These are phyloP conservation scores for Neotoma lepida DNA, from an alignment of 2,113 vertebrate genomes.

Conservation along the genomic window DNA sequence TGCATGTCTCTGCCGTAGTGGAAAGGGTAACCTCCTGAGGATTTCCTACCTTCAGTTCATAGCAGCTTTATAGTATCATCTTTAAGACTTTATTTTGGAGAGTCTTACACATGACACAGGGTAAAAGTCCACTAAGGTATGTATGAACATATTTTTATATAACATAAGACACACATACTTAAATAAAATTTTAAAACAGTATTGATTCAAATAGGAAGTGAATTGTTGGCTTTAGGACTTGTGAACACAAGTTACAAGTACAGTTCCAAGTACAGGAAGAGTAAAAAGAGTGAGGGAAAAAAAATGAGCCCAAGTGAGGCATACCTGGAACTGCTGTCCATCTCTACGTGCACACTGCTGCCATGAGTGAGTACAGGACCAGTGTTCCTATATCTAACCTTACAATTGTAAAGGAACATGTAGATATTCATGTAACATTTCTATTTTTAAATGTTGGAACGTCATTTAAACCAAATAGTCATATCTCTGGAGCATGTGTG, in stretches of 20 bases:
- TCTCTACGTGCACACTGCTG: background rate
- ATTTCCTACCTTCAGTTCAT: background rate
- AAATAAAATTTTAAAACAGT: background rate
- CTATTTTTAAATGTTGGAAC: background rate
- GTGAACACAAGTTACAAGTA: background rate
- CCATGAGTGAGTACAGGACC: background rate
- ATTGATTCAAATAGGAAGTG: background rate
- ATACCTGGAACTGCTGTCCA: background rate
- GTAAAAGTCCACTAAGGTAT: background rate
- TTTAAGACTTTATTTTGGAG: background rate
- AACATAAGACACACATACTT: background rate
- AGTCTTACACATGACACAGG: background rate
- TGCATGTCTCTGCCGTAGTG: background rate
- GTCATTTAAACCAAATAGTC: background rate
- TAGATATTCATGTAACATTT: background rate
- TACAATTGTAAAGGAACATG: background rate
- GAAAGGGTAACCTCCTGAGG: background rate
- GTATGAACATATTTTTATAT: constrained; percentile 5
- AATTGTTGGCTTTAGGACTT: background rate
- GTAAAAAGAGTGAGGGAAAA: background rate
- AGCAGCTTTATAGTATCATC: background rate
- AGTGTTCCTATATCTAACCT: background rate
- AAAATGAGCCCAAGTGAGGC: background rate
- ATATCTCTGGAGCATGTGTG: background rate
- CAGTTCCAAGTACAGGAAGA: background rate